Evolutionary conservation across 2,113 vertebrate genomes (phyloP).

Genomic region (Hypocryptadius cinnamomeus): DNA sequence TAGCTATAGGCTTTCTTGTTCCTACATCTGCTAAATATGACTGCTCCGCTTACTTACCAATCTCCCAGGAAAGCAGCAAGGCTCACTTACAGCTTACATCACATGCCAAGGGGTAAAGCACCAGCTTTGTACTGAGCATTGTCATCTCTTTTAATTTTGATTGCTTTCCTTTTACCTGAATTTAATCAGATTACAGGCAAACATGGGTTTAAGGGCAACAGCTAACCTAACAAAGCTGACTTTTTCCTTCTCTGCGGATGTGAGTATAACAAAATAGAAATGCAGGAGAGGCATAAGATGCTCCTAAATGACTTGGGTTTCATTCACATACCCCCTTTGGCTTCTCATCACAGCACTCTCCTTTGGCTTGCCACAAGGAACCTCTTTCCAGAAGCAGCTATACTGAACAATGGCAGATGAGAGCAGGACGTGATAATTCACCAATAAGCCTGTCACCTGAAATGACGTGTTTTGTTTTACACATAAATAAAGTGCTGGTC

Average conservation of each 20-base stretch:
- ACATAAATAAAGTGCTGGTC: not conserved
- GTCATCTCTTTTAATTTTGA: not conserved
- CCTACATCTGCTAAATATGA: slow-evolving; percentile 54
- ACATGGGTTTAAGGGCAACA: not conserved
- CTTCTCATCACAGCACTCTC: not conserved
- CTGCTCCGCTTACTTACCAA: slow-evolving; percentile 24
- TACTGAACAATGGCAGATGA: not conserved
- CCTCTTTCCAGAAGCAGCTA: not conserved
- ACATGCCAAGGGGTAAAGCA: not conserved
- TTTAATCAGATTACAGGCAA: not conserved
- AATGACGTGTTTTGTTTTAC: not conserved
- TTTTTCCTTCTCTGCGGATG: not conserved
- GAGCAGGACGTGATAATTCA: not conserved
- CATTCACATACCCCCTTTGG: not conserved
- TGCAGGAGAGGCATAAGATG: not conserved
- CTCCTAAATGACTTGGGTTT: not conserved
- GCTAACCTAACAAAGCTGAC: not conserved
- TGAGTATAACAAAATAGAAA: not conserved
- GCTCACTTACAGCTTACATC: slow-evolving; percentile 9
- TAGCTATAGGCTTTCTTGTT: slow-evolving; percentile 57
- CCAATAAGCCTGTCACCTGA: not conserved
- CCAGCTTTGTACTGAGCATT: not conserved
- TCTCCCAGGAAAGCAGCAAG: not conserved
- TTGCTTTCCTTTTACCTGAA: not conserved
- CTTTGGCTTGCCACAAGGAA: not conserved